These are phyloP conservation scores for Notothenia rossii DNA, from an alignment of 2,113 vertebrate genomes.

Conservation along the genomic window DNA sequence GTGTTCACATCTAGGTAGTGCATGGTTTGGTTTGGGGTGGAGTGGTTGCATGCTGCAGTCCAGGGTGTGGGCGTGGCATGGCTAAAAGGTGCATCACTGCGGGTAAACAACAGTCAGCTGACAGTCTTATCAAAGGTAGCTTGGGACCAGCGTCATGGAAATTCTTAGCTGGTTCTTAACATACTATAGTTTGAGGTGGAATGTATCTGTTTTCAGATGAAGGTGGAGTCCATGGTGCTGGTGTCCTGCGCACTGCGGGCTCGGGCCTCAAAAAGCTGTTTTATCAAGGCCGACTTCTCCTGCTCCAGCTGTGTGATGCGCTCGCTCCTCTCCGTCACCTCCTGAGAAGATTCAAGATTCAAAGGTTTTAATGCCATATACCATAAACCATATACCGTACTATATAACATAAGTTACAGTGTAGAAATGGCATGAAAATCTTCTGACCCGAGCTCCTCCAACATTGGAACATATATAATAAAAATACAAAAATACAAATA, in stretches of 20 bases:
- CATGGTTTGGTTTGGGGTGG: conserved; percentile 36
- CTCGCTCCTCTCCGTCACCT: conserved; percentile 93
- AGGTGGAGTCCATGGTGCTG: conserved; percentile 93
- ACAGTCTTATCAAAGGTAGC: conserved; percentile 26
- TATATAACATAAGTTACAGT: no score
- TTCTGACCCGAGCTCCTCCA: no score
- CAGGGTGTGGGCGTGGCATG: conserved; percentile 21
- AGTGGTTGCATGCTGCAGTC: conserved; percentile 44
- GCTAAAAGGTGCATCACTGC: conserved; percentile 64
- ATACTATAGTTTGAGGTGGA: background rate
- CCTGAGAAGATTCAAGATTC: conserved; percentile 77
- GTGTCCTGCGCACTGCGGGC: conserved; percentile 85
- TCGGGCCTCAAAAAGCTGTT: conserved; percentile 95
- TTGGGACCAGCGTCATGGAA: background rate
- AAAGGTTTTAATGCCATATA: no score
- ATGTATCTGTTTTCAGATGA: conserved; percentile 82
- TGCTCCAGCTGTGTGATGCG: conserved; percentile 96
- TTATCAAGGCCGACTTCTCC: conserved; percentile 95
- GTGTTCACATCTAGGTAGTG: conserved; percentile 43
- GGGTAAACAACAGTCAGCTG: conserved; percentile 56
- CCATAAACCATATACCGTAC: no score
- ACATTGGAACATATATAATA: no score
- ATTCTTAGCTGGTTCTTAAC: conserved; percentile 8
- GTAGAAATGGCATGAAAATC: no score
- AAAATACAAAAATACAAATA: no score